Conservation (phyloP, 2,113 vertebrate genomes). For the Dicrurus megarhynchus region DNA sequence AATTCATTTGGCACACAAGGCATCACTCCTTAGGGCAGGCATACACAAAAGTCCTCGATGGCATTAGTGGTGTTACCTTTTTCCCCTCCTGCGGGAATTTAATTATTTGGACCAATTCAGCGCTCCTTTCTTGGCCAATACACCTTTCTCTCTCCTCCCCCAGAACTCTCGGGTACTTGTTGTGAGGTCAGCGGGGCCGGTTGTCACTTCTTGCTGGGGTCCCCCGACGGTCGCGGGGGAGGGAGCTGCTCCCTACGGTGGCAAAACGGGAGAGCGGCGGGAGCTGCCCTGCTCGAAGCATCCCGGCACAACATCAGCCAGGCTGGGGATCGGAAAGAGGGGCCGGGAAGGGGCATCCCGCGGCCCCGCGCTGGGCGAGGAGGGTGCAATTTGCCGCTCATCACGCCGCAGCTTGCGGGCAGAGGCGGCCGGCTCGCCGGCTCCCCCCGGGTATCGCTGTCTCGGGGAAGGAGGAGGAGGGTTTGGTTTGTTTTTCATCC, state of each 20-base stretch:
- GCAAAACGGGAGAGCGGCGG: background rate
- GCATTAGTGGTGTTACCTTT: background rate
- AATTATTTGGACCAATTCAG: background rate
- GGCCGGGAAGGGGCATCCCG: background rate
- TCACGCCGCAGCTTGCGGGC: background rate
- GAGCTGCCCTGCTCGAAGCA: background rate
- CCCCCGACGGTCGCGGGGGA: rapidly evolving
- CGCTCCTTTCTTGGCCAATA: rapidly evolving
- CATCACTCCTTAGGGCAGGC: background rate
- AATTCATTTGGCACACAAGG: background rate
- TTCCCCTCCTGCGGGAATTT: rapidly evolving
- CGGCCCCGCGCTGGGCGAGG: rapidly evolving
- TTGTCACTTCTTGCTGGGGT: background rate
- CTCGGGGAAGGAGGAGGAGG: background rate
- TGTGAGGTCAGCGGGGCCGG: background rate
- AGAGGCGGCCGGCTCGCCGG: background rate
- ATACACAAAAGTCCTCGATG: rapidly evolving
- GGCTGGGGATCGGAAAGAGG: rapidly evolving
- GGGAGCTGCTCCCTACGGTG: background rate
- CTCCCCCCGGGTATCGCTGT: background rate
- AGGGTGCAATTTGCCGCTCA: rapidly evolving
- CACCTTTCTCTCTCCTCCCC: background rate
- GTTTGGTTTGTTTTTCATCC: background rate
- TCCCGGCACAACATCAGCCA: rapidly evolving
- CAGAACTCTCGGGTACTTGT: rapidly evolving